phyloP scores from a whole-genome alignment of 2,113 vertebrate species.

The Otocyon megalotis region DNA sequence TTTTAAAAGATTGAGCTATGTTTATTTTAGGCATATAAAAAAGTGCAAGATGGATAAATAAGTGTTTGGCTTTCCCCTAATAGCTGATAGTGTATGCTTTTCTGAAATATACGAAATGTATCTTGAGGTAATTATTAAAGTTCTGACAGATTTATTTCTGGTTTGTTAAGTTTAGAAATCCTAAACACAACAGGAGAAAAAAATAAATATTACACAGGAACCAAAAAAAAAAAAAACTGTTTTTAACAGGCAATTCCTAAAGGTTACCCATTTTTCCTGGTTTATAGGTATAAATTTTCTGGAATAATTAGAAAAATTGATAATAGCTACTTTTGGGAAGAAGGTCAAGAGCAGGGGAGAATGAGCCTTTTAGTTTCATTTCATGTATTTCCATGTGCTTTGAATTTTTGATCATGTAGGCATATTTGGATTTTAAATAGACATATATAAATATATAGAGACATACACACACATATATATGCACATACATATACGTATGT shows the following conservation, averaged over 20 bases:
- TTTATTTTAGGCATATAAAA: constrained; percentile 4
- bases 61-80: neutral
- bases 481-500: neutral
- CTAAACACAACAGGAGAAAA: neutral
- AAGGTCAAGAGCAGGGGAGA: neutral
- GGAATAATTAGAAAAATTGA: neutral
- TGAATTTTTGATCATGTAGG: neutral
- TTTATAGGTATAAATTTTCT: neutral
- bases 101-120: neutral
- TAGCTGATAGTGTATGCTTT: neutral
- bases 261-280: constrained; percentile 6
- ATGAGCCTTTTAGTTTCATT: neutral
- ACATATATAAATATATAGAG: neutral
- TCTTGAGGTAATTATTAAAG: constrained; percentile 25
- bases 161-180: constrained; percentile 37
- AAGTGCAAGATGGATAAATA: neutral
- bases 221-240: neutral
- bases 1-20: neutral
- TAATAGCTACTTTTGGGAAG: neutral
- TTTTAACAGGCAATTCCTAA: neutral
- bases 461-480: too few species aligned
- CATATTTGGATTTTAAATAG: neutral
- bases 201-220: neutral
- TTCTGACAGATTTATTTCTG: constrained; percentile 31
- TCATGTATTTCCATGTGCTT: neutral